These are phyloP conservation scores for Upupa epops DNA, from an alignment of 2,113 vertebrate species.

Conservation along the genomic window DNA sequence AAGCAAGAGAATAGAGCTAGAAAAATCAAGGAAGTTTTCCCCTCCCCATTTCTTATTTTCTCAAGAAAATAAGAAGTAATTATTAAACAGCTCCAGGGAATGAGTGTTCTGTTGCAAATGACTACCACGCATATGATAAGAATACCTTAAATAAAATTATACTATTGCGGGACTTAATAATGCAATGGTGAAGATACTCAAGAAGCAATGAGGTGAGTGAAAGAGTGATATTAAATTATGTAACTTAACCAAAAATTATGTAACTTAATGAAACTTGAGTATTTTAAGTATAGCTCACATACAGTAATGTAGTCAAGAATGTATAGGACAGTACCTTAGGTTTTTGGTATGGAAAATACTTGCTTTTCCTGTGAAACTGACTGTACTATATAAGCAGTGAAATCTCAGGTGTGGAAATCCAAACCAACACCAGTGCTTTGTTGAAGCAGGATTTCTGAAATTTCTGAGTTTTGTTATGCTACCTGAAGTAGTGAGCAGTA, in stretches of 20 bases:
- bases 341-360: neutral
- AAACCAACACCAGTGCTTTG: neutral
- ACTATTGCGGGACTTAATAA: slow-evolving; percentile 14
- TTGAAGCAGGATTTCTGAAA: neutral
- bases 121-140: neutral
- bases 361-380: neutral
- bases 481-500: neutral
- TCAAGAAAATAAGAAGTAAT: neutral
- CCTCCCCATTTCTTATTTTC: neutral
- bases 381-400: neutral
- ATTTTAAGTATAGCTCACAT: neutral
- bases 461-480: neutral
- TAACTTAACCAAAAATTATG: neutral
- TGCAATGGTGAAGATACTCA: neutral
- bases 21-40: neutral
- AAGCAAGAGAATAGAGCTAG: neutral
- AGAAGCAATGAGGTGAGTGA: neutral
- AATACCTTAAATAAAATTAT: slow-evolving; percentile 29
- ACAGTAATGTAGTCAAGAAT: neutral
- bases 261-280: neutral
- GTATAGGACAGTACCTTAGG: neutral
- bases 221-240: neutral
- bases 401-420: neutral
- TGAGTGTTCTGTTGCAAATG: neutral
- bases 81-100: neutral